Evolutionary conservation across 2,888 invertebrate species (phyloP).

Genomic region (Harpalus rubripes): DNA sequence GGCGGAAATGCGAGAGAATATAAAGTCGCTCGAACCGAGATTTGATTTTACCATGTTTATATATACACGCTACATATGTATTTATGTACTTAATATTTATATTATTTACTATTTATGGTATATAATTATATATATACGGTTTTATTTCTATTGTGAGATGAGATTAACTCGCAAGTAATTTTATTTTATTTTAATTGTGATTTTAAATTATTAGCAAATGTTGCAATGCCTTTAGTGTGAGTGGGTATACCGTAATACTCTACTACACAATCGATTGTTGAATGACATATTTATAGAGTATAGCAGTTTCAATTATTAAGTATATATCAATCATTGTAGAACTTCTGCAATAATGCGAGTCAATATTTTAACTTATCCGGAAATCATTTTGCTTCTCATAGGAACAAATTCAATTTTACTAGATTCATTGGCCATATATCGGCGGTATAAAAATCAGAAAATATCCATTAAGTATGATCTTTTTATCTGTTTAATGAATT

Average conservation of each 20-base stretch:
- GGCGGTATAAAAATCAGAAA: constrained; percentile 60
- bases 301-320: constrained; percentile 56
- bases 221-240: constrained; percentile 63
- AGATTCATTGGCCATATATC: constrained; percentile 53
- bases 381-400: constrained; percentile 38
- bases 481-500: constrained; percentile 19
- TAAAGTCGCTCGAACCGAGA: not conserved
- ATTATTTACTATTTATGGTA: constrained; percentile 61
- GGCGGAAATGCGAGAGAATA: not conserved
- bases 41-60: constrained; percentile 51
- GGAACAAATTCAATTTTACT: constrained; percentile 10
- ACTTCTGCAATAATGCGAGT: constrained; percentile 60
- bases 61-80: constrained; percentile 59
- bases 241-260: constrained; percentile 51
- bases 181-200: constrained; percentile 62
- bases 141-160: constrained; percentile 47
- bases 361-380: constrained; percentile 59
- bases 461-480: constrained; percentile 17
- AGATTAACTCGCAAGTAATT: constrained; percentile 34
- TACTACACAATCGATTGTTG: constrained; percentile 52
- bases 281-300: constrained; percentile 58
- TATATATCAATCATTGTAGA: constrained; percentile 55
- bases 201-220: constrained; percentile 64
- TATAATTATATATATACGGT: constrained; percentile 62
- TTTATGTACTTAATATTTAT: constrained; percentile 66